Percentiles rank a stretch among this genome's conserved stretches.
Evolutionary conservation across 2,113 vertebrate genomes (phyloP).

Genomic region (Hypocryptadius cinnamomeus): DNA sequence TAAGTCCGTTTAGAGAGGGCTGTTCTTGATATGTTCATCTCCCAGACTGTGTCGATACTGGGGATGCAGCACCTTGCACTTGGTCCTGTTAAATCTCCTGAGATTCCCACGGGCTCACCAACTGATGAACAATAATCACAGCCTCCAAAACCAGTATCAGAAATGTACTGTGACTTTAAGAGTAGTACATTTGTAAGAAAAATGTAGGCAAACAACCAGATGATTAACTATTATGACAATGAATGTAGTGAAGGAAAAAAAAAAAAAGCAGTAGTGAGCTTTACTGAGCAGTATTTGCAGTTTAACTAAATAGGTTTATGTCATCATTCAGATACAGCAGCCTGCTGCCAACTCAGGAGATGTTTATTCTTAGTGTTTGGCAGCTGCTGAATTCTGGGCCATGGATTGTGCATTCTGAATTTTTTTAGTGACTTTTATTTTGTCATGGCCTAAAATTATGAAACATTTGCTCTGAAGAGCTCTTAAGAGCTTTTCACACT

Average conservation of each 20-base stretch:
- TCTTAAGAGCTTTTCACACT: not conserved
- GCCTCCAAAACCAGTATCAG: not conserved
- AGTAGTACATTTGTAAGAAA: not conserved
- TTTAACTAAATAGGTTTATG: not conserved
- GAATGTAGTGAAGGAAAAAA: not conserved
- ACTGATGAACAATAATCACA: not conserved
- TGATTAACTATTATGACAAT: not conserved
- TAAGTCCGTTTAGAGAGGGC: not conserved
- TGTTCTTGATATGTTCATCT: not conserved
- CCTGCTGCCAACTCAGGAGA: not conserved
- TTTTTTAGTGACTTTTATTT: constrained; percentile 1
- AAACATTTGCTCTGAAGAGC: constrained; percentile 8
- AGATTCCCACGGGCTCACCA: not conserved
- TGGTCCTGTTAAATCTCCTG: not conserved
- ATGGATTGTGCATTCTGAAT: not conserved
- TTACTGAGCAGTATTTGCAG: not conserved
- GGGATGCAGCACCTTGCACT: not conserved
- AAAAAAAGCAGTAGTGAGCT: not conserved
- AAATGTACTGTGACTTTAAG: not conserved
- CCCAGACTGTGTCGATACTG: not conserved
- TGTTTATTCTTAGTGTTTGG: not conserved
- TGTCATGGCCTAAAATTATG: not conserved
- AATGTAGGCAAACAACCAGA: not conserved
- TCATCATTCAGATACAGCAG: not conserved
- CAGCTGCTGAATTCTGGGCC: not conserved